Percentiles rank a stretch among this genome's conserved stretches.
Conservation (phyloP, 1,140 invertebrate species). For the Cotesia typhae region DNA sequence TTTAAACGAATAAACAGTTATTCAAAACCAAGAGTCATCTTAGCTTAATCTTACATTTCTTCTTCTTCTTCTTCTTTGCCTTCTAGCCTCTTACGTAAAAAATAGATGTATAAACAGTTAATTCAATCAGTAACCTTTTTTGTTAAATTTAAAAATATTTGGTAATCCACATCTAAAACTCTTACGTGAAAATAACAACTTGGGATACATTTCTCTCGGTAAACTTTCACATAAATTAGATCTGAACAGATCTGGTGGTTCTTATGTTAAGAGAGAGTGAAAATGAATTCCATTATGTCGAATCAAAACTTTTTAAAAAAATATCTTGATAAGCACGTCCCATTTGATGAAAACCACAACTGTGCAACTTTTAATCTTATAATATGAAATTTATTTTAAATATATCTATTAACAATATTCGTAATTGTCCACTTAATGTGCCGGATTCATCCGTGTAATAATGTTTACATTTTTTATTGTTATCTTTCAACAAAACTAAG, state of each 20-base stretch:
- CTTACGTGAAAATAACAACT: neutral
- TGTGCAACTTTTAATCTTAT: neutral
- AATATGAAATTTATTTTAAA: neutral
- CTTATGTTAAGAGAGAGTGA: slow-evolving; percentile 19
- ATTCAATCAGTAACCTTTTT: no score
- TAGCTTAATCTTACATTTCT: no score
- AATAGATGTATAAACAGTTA: no score
- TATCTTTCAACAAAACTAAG: neutral
- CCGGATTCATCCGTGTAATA: neutral
- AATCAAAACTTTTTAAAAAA: neutral
- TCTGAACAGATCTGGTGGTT: neutral
- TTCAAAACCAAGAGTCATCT: no score
- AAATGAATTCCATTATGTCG: neutral
- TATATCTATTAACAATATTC: no score
- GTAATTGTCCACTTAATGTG: neutral
- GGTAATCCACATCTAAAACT: neutral
- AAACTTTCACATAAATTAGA: slow-evolving; percentile 28
- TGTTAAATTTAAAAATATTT: neutral
- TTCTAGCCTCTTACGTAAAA: no score
- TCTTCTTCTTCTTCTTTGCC: no score
- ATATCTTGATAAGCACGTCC: neutral
- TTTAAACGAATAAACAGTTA: no score
- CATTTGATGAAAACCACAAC: neutral
- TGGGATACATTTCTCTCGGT: slow-evolving; percentile 6
- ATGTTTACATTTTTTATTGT: neutral